Evolutionary conservation across 30 jellyfish, hydroid and myxozoan species (phyloP), one percentile per base, ranked within the genome.

Genomic region (Aurelia sp.): DNA sequence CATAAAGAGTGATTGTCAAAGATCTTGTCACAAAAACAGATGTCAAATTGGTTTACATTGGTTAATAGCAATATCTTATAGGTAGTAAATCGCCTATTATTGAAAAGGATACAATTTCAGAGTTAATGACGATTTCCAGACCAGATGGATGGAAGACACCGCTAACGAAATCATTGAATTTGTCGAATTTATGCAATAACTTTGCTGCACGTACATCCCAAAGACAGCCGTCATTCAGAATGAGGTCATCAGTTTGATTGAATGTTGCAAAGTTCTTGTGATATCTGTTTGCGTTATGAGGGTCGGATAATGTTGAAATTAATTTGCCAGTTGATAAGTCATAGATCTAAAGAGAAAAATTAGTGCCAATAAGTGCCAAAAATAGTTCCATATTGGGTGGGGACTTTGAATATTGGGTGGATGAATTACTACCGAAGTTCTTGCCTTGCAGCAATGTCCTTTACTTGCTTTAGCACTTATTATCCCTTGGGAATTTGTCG

Each of bases 81-180:
- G n/a, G n/a, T n/a, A n/a, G n/a, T n/a, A n/a, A 44, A 44, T 44
- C 16, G 17, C 55, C 55, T 44, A 44, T 44, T 8, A 44, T 44
- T 44, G 20, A 52, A 73, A 94, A 94, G 91, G 97, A 94, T 94
- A 94, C 98, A 70, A 94, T 94, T 74, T 94, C 97, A 15, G 98
- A 94, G 61, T 77, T 83, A 67, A 94, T 94, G 87, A 94, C 78
- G 38, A 94, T 94, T 74, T 94, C 98, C 84, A 88, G 90, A 75
- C 98, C 98, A 65, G 97, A 80, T 7, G 98, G 98, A 89, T 94
- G 94, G 74, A 94, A 94, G 0, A 94, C 95, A 13, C 98, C 98
- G 65, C 98, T 94, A 82, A 94, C 98, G 70, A 30, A 89, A 27
- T 94, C 92, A 67, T 94, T 88, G 74, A 94, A 89, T 62, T 88